Conservation (phyloP, 1,140 invertebrate species). For the Ceratosolen fusciceps region DNA sequence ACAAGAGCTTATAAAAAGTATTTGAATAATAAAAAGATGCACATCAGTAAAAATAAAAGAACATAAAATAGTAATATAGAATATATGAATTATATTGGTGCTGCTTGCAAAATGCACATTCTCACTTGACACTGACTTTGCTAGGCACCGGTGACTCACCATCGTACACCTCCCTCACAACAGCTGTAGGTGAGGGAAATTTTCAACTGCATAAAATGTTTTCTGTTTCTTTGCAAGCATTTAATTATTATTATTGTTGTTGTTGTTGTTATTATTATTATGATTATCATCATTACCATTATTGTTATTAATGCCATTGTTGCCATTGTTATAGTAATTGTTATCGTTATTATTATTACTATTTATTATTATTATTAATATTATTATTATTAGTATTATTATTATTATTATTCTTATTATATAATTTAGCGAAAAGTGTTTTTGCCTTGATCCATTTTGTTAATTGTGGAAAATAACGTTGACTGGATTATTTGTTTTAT, state of each 20-base stretch:
- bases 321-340: not conserved
- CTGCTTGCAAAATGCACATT: constrained; percentile 64
- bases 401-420: too few species aligned
- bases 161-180: constrained; percentile 70
- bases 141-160: constrained; percentile 69
- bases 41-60: not conserved
- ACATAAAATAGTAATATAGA: not conserved
- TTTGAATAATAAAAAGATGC: not conserved
- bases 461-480: constrained; percentile 19
- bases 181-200: constrained; percentile 70
- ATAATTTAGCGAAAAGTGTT: too few species aligned
- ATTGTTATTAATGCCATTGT: too few species aligned
- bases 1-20: not conserved
- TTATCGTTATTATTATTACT: too few species aligned
- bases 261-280: not conserved
- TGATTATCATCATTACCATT: not conserved
- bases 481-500: constrained; percentile 19
- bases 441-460: not conserved
- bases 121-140: constrained; percentile 62
- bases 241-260: constrained; percentile 2
- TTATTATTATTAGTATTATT: too few species aligned
- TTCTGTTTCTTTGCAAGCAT: constrained; percentile 41
- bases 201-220: constrained; percentile 57
- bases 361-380: too few species aligned
- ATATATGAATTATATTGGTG: constrained; percentile 10